Percentiles rank a stretch among this genome's conserved stretches.
Evolutionary conservation across 2,113 vertebrate species (phyloP).

Genomic region (Castor canadensis): DNA sequence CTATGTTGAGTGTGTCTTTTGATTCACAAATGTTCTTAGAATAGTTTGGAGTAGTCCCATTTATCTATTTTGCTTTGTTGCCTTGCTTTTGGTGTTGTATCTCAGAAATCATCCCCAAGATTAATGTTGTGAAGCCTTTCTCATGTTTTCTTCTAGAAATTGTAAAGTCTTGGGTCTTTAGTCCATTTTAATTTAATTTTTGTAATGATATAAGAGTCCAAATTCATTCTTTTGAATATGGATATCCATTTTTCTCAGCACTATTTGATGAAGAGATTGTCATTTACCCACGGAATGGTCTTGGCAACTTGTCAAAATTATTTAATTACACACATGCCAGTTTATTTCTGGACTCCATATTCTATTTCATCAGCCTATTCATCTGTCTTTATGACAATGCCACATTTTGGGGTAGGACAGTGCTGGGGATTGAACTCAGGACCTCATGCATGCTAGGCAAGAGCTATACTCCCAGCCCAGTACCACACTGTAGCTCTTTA

Average conservation of each 20-base stretch:
- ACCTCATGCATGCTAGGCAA: background rate
- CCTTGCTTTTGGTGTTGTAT: background rate
- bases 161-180: background rate
- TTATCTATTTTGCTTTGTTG: background rate
- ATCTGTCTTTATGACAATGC: background rate
- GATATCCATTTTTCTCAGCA: background rate
- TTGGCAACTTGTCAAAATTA: background rate
- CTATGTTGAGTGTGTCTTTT: background rate
- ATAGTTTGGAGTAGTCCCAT: background rate
- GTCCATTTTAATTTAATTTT: conserved; percentile 15
- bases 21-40: background rate
- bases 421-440: background rate
- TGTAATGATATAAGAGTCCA: background rate
- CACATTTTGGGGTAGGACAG: no score
- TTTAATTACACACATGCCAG: background rate
- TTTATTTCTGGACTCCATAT: background rate
- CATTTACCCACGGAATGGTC: background rate
- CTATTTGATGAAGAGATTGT: background rate
- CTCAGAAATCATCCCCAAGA: background rate
- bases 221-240: background rate
- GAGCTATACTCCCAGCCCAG: background rate
- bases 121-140: background rate
- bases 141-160: background rate
- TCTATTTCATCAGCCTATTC: background rate
- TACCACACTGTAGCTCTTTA: background rate